Evolutionary conservation across 1,140 invertebrate genomes (phyloP), one percentile per base, ranked within the genome.

Genomic region (Tribolium castaneum): DNA sequence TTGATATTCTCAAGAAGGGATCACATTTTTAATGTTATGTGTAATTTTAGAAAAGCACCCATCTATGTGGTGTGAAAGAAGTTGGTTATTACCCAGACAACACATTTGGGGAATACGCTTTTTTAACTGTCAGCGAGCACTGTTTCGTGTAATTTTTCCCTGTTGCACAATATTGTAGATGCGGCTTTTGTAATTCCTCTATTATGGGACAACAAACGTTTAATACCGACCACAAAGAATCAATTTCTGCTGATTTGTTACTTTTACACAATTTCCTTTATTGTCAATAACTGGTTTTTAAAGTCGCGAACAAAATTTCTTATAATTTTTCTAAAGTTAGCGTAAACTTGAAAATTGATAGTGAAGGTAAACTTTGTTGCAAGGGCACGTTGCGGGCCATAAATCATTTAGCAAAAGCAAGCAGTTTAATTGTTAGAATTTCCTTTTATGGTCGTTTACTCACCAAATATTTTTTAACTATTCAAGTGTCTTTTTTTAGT

Each of bases 341-440:
- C 7, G 39, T 45, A 45, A 45, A 39, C 34, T 39, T 39, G 34
- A 39, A 45, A 45, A 9, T 45, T 45, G 39, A 45, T 45, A 45
- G 2, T 39, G 9, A 39, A 39, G 9, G 34, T 39, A 39, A 45
- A 45, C 39, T 45, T 45, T 10, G 9, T 45, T 45, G 7, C 39
- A 45, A 45, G 39, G n/a, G 39, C 39, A n/a, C n/a, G 39, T 45
- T 45, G 0, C 9, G 39, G 19, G 25, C 25, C 54, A 59, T 59
- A 59, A 59, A 59, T 59, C 25, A 59, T 25, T 25, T 25, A 22
- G 19, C 3, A 25, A 22, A 59, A 59, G 25, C 54, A 59, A 19
- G 19, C 54, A 59, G 19, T 59, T 59, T 59, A 59, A 59, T 59
- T 16, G 16, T 52, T 16, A 52, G 6, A n/a, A 22, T n/a, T 59